Conservation (phyloP, 2,888 invertebrate genomes). For the Nomada fabriciana region DNA sequence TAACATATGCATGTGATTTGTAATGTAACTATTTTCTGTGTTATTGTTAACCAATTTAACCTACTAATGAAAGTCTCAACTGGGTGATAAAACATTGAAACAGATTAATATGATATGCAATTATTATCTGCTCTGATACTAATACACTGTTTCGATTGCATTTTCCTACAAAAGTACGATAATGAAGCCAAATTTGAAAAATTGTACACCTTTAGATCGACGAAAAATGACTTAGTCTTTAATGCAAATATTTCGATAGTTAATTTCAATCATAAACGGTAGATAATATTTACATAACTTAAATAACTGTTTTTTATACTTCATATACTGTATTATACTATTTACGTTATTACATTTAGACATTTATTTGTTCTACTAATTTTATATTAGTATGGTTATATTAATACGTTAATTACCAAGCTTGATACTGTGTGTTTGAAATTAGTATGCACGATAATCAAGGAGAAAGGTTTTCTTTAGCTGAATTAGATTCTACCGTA, state of each 20-base stretch:
- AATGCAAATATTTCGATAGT: not conserved
- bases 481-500: not conserved
- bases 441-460: conserved; percentile 13
- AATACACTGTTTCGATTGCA: conserved; percentile 60
- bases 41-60: conserved; percentile 1
- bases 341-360: too few relatives aligned
- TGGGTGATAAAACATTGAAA: not conserved
- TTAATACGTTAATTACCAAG: not conserved
- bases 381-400: not conserved
- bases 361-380: too few relatives aligned
- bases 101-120: conserved; percentile 72
- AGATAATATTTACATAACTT: conserved; percentile 1
- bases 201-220: not conserved
- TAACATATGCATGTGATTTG: conserved; percentile 1
- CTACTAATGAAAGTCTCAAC: not conserved
- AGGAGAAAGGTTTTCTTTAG: not conserved
- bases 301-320: too few relatives aligned
- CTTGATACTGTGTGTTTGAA: conserved; percentile 15
- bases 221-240: not conserved
- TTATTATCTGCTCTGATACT: conserved; percentile 68
- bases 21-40: not conserved
- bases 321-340: too few relatives aligned
- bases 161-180: conserved; percentile 52
- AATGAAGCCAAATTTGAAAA: conserved; percentile 29
- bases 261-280: conserved; percentile 31